phyloP scores from a whole-genome alignment of 2,797 vertebrate genomes.

The Acridotheres tristis region DNA sequence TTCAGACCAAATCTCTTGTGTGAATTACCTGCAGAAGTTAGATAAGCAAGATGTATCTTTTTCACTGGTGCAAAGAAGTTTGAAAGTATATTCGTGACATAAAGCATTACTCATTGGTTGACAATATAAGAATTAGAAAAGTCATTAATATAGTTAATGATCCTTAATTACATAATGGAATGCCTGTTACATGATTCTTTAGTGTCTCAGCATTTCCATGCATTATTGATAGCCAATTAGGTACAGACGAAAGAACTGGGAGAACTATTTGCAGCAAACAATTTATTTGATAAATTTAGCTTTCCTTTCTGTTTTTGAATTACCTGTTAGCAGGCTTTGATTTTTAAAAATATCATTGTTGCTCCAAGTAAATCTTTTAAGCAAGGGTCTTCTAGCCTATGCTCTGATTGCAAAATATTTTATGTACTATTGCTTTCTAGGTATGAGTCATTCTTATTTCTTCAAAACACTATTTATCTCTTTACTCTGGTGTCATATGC shows the following conservation, averaged over 20 bases:
- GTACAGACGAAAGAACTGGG: conserved; percentile 31
- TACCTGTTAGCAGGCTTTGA: conserved; percentile 12
- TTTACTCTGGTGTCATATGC: background rate
- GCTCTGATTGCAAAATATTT: background rate
- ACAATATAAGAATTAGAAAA: conserved; percentile 66
- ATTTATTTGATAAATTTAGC: conserved; percentile 64
- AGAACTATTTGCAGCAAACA: conserved; percentile 60
- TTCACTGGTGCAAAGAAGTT: background rate
- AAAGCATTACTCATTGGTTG: conserved; percentile 48
- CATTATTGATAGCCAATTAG: conserved; percentile 72
- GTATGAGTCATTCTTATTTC: background rate
- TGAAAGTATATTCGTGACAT: conserved; percentile 28
- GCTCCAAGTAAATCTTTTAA: conserved; percentile 29
- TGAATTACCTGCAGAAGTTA: conserved; percentile 24
- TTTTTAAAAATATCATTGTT: conserved; percentile 39
- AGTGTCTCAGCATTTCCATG: conserved; percentile 51
- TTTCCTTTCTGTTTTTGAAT: conserved; percentile 38
- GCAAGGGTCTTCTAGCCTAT: background rate
- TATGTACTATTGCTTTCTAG: background rate
- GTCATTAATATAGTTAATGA: conserved; percentile 66
- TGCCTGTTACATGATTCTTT: conserved; percentile 62
- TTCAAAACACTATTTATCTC: background rate
- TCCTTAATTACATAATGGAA: conserved; percentile 70
- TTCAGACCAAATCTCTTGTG: conserved; percentile 2
- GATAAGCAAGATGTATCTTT: conserved; percentile 24